These are phyloP conservation scores for Macroglossus sobrinus DNA, from an alignment of 2,113 vertebrate species.

Conservation along the genomic window DNA sequence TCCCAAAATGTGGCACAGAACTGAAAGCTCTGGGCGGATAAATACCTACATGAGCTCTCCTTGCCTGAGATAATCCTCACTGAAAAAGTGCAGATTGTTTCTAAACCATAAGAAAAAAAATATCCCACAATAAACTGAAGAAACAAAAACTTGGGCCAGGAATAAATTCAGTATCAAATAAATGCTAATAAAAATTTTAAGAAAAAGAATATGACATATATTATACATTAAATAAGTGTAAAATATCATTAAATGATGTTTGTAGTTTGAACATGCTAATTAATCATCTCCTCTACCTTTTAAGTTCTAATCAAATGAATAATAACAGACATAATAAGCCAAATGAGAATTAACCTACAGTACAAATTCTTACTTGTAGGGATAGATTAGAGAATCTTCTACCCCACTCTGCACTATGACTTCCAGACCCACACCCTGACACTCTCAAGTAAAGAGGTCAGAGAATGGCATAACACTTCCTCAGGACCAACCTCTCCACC, in stretches of 20 bases:
- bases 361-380: not conserved
- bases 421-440: not conserved
- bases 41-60: no score
- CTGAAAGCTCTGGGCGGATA: no score
- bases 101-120: no score
- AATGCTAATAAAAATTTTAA: no score
- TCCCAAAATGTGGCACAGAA: no score
- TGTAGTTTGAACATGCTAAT: not conserved
- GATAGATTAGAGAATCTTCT: not conserved
- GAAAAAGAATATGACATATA: not conserved
- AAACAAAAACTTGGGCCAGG: no score
- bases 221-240: not conserved
- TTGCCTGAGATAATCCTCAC: no score
- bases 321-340: not conserved
- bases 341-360: not conserved
- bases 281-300: not conserved
- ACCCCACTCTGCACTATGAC: not conserved
- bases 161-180: no score
- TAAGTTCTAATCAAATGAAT: not conserved
- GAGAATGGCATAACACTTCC: not conserved
- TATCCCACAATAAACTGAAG: no score
- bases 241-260: not conserved
- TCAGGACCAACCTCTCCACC: rapidly evolving
- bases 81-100: no score
- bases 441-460: not conserved